Percentiles rank a stretch among this genome's conserved stretches.
These are phyloP conservation scores for Agonopterix arenella DNA, from an alignment of 2,888 invertebrate genomes.

Conservation along the genomic window DNA sequence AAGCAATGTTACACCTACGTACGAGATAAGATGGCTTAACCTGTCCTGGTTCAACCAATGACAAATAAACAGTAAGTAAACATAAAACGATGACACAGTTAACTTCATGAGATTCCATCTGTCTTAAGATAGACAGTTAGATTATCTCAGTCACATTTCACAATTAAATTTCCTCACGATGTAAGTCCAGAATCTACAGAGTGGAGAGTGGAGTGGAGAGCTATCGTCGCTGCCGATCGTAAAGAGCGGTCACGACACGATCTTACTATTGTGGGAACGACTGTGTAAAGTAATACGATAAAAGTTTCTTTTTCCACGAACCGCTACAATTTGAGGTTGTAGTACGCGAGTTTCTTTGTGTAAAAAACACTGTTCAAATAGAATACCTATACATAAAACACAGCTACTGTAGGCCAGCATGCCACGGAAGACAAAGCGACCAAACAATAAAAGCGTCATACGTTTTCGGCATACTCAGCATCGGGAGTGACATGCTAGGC, in stretches of 20 bases:
- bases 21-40: background rate
- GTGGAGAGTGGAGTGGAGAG: slow-evolving; percentile 36
- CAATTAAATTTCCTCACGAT: slow-evolving; percentile 54
- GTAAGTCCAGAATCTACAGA: slow-evolving; percentile 15
- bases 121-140: slow-evolving; percentile 29
- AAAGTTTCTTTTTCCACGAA: slow-evolving; percentile 9
- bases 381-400: background rate
- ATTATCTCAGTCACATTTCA: slow-evolving; percentile 47
- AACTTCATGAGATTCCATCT: slow-evolving; percentile 8
- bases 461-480: too few relatives aligned
- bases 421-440: background rate
- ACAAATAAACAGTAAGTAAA: background rate
- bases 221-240: slow-evolving; percentile 57
- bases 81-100: slow-evolving; percentile 2
- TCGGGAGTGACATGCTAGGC: too few relatives aligned
- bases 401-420: background rate
- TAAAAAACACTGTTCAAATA: background rate
- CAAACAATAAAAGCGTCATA: too few relatives aligned
- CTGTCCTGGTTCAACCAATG: background rate
- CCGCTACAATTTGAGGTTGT: background rate
- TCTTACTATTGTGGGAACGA: slow-evolving; percentile 47
- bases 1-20: slow-evolving; percentile 22
- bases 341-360: background rate
- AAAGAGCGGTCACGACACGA: slow-evolving; percentile 65
- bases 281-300: slow-evolving; percentile 29